Percentiles rank a stretch among this genome's conserved stretches.
Conservation (phyloP, 2,113 vertebrate genomes). For the Athene cunicularia region DNA sequence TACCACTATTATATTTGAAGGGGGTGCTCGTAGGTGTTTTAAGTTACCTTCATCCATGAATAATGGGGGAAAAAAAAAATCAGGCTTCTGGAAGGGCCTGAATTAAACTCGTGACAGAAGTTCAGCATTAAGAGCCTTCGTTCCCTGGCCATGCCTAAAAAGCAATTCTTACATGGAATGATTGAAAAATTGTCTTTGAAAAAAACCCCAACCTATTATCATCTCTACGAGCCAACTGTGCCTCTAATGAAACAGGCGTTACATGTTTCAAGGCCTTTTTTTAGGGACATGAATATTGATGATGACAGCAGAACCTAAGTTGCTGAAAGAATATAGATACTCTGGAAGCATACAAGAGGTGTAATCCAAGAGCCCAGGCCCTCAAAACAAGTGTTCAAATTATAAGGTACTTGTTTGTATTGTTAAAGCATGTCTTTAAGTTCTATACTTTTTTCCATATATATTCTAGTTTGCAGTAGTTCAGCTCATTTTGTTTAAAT, state of each 20-base stretch:
- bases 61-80: background rate
- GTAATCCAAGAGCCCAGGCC: background rate
- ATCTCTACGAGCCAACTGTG: background rate
- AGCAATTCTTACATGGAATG: background rate
- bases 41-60: background rate
- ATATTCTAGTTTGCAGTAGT: background rate
- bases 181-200: background rate
- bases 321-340: background rate
- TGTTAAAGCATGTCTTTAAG: background rate
- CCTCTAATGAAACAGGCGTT: background rate
- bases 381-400: background rate
- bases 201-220: background rate
- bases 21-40: fast-evolving
- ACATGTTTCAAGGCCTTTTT: background rate
- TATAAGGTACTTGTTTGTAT: background rate
- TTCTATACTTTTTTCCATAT: background rate
- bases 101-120: background rate
- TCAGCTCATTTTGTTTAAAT: background rate
- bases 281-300: background rate
- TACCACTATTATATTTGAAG: background rate
- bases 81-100: background rate
- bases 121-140: background rate
- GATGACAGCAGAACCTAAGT: background rate
- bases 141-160: background rate
- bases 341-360: background rate